A percentile compares a stretch with the other conserved stretches of the same genome.
phyloP scores from a whole-genome alignment of 2,888 invertebrate genomes.

The Dichetophora obliterata region DNA sequence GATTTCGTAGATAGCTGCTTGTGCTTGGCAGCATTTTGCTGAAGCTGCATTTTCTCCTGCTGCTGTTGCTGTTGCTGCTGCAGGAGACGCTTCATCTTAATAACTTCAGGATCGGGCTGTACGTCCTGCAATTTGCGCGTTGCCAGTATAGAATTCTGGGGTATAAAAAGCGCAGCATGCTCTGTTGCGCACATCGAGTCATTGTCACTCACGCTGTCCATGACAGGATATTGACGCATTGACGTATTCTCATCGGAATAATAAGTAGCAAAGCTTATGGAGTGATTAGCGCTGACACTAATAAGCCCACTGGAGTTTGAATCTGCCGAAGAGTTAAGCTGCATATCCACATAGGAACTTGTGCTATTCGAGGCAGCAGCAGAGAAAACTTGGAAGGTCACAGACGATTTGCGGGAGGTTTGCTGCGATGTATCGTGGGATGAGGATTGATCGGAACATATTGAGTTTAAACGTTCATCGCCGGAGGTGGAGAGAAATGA shows the following conservation, averaged over 20 bases:
- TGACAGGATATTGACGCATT: constrained; percentile 31
- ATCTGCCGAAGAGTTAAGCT: constrained; percentile 47
- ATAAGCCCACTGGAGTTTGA: constrained; percentile 38
- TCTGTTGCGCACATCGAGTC: constrained; percentile 22
- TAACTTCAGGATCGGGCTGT: constrained; percentile 65
- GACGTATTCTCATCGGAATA: constrained; percentile 48
- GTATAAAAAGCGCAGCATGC: constrained; percentile 44
- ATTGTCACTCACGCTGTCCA: constrained; percentile 34
- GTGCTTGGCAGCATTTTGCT: constrained; percentile 46
- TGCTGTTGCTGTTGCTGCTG: constrained; percentile 52
- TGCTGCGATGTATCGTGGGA: constrained; percentile 56
- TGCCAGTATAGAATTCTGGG: constrained; percentile 59
- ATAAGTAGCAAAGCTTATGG: constrained; percentile 61
- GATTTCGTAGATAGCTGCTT: constrained; percentile 40
- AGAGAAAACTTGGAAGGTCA: constrained; percentile 63
- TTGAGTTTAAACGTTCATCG: constrained; percentile 53
- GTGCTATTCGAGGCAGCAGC: constrained; percentile 45
- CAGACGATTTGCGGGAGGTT: constrained; percentile 67
- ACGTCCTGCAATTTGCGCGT: constrained; percentile 64
- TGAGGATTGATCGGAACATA: constrained; percentile 62
- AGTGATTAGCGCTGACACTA: constrained; percentile 46
- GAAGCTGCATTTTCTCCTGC: constrained; percentile 47
- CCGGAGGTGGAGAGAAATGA: constrained; percentile 46
- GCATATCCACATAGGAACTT: constrained; percentile 26
- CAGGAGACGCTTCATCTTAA: constrained; percentile 61